phyloP scores from a whole-genome alignment of 2,113 vertebrate genomes.

The Pterocles gutturalis region DNA sequence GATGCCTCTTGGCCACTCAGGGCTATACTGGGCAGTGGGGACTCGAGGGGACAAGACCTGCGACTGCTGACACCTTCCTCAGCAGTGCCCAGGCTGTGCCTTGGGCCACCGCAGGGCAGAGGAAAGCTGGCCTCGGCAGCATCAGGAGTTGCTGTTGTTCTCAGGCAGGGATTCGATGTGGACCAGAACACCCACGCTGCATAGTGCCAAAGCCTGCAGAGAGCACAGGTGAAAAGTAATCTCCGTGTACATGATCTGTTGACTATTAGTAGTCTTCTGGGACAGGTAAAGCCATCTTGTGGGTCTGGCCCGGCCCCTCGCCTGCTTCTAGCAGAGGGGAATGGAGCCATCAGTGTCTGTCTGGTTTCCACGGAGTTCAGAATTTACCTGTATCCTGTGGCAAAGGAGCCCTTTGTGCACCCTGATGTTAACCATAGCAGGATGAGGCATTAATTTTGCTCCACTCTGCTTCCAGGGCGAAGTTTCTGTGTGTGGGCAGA shows the following conservation, averaged over 20 bases:
- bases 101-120: rapidly evolving
- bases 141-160: not conserved
- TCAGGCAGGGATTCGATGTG: not conserved
- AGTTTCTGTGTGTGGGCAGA: not conserved
- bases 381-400: not conserved
- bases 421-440: not conserved
- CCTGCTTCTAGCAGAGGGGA: not conserved
- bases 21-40: rapidly evolving
- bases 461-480: not conserved
- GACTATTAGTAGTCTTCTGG: not conserved
- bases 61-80: not conserved
- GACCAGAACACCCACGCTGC: not conserved
- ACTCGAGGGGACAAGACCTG: not conserved
- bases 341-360: not conserved
- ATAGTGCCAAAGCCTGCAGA: not conserved
- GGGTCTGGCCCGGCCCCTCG: not conserved
- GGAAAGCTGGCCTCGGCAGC: not conserved
- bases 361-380: not conserved
- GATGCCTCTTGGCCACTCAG: not conserved
- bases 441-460: not conserved
- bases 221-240: not conserved
- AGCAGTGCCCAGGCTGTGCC: not conserved
- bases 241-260: no score
- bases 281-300: not conserved
- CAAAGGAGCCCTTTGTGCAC: not conserved